These are phyloP conservation scores for Danionella cerebrum DNA, from an alignment of 2,113 vertebrate genomes.

Conservation along the genomic window DNA sequence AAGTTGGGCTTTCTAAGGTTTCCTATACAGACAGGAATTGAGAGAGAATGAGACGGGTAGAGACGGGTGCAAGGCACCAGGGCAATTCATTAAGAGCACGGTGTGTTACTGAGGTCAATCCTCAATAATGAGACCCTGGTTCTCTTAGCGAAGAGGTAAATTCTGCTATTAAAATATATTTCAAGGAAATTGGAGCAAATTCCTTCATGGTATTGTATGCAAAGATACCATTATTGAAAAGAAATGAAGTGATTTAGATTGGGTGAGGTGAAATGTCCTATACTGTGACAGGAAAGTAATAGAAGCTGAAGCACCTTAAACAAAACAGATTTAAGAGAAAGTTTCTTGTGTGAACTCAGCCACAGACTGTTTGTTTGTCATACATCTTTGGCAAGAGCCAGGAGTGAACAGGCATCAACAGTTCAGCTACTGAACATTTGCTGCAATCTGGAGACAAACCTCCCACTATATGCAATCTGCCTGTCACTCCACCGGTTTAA, in stretches of 20 bases:
- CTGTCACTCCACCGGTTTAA: conserved; percentile 26
- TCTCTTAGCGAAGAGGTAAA: not conserved
- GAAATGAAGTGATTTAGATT: too few species aligned
- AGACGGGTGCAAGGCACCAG: not conserved
- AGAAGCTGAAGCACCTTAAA: not conserved
- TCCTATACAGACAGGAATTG: not conserved
- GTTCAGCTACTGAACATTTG: conserved; percentile 27
- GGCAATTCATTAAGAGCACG: not conserved
- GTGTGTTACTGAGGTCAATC: conserved; percentile 8
- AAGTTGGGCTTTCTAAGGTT: not conserved
- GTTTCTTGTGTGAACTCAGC: conserved; percentile 16
- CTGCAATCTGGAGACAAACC: conserved; percentile 33
- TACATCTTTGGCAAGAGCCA: conserved; percentile 29
- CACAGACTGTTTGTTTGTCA: conserved; percentile 10
- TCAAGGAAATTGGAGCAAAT: not conserved
- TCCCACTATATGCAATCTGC: conserved; percentile 44
- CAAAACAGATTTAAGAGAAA: not conserved
- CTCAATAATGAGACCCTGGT: not conserved
- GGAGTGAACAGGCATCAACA: conserved; percentile 13
- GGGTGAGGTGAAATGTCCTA: too few species aligned
- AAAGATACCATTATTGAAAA: too few species aligned
- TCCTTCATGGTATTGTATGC: not conserved
- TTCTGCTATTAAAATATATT: not conserved
- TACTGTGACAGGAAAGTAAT: not conserved
- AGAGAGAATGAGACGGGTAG: not conserved